Base-by-base conservation (phyloP, 2,113 vertebrate species). In the Baryphthengus martii region DNA sequence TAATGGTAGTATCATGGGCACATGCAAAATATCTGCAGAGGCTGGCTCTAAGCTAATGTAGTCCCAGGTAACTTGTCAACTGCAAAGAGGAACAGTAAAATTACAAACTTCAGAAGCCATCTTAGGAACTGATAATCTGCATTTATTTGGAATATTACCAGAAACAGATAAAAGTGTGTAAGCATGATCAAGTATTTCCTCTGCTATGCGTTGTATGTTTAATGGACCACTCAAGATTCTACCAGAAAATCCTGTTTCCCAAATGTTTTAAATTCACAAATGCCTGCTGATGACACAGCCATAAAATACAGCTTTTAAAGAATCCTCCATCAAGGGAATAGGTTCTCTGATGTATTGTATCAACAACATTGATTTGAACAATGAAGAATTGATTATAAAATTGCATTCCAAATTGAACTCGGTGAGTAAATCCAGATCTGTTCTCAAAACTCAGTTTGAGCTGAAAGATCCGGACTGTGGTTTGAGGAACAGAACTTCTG, bases 191-290 rank as follows among this genome's bases (percentile, higher is more conserved):
- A 90, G 73, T 87, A 90, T 90, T 97, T 97, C 80, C 92, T 95
- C 61, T 93, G 85, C 90, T 92, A 83, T 65, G 56, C 39, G 81
- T 93, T 93, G 79, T 88, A 53, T 29, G 49, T 75, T 81, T 92
- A 95, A 96, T 89, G 76, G 96, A 90, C 93, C 95, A 95, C 96
- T 95, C 93, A 95, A 87, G 95, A 82, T 94, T 96, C 94, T 87
- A 85, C 92, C 92, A 96, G 92, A 96, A 97, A 97, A 93, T 94
- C 88, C 75, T 65, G 86, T 93, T 93, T 90, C 90, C 85, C 90
- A 93, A 97, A 65, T 87, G 70, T 68, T 95, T 92, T 81, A 94
- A 95, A 96, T 85, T 88, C 93, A 89, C 80, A 89, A 93, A 89
- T 84, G 86, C 80, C 56, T 93, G 86, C 83, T 14, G 92, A 78